Evolutionary conservation across 2,113 vertebrate genomes (phyloP), one percentile per base, ranked within the genome.

Genomic region (Osmerus mordax): DNA sequence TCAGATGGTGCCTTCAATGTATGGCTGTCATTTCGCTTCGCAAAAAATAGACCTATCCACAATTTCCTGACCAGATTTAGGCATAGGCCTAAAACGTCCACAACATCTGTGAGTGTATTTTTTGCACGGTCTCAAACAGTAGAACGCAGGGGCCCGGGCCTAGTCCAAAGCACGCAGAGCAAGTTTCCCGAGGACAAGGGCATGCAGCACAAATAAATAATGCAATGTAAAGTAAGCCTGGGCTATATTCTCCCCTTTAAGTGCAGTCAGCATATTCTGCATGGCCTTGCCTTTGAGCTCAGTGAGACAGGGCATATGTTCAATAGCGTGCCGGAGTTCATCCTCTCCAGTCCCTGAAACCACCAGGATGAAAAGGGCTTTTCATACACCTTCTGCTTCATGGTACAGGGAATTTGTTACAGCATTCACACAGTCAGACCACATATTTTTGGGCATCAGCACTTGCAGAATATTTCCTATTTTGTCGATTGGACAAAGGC

Each of bases 171-270:
- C 64, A 23, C 14, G 19, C 64, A 61, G 47, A 62, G 65, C 41
- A 68, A 28, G 58, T 67, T 69, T 51, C 19, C 63, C 47, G 19
- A 64, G 47, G 63, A 61, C 66, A 81, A 63, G 28, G 29, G 23
- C 61, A 70, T 73, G 68, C 72, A 59, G 32, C 51, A 7, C 62
- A 47, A 61, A 74, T 73, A 68, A 78, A 79, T 82, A 72, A 79
- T 74, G 77, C 74, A 74, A 74, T 67, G 71, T 74, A 82, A 79
- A 73, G 47, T 67, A 77, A 79, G 25, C 65, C 56, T 75, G 77
- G 25, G 55, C 56, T 75, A 70, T 71, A 52, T 55, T 72, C 71
- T 74, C 60, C 54, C 12, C 70, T 64, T 65, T 76, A 61, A 51
- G 32, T 55, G 62, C 18, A 54, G 55, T 80, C 65, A 73, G 78